Evolutionary conservation across 2,113 vertebrate genomes (phyloP), one percentile per base, ranked within the genome.

Genomic region (Alligator mississippiensis): DNA sequence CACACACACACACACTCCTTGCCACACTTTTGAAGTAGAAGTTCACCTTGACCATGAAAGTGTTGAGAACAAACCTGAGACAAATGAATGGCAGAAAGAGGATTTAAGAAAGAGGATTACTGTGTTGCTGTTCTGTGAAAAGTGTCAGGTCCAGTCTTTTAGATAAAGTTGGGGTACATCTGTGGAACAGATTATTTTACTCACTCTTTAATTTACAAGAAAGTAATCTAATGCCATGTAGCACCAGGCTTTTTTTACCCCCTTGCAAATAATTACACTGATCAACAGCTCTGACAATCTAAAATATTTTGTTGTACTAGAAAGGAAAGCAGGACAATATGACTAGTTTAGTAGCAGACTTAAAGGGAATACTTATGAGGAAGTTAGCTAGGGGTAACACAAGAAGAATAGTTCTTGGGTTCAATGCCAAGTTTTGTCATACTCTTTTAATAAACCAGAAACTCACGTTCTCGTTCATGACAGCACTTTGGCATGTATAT

Each of bases 41-140:
- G 72, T 89, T 96, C 90, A 93, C 89, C 87, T 95, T 90, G 84
- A 30, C 47, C 84, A 28, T 24, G 59, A 83, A 21, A 84, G 24
- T 54, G 83, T 87, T 89, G 55, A 82, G 78, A 94, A 90, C 58
- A 94, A 93, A 83, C 70, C 64, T 90, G 79, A 86, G 79, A 95
- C 87, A 94, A 94, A 88, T 90, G 84, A 94, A 62, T 85, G 95
- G 74, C 82, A 93, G 90, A 84, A 93, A 94, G 89, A 84, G 87
- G 84, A 93, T 91, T 94, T 96, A 74, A 92, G 82, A 77, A 88
- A 94, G 81, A 93, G 80, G 82, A 94, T 96, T 92, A 92, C 70
- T 89, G 89, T 92, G 82, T 83, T 82, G 80, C 82, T 72, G 15
- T 70, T 77, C 76, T 61, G 47, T 64, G 80, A 38, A 61, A 47